Evolutionary conservation across 1,140 invertebrate species (phyloP).

Genomic region (Conus betulinus): DNA sequence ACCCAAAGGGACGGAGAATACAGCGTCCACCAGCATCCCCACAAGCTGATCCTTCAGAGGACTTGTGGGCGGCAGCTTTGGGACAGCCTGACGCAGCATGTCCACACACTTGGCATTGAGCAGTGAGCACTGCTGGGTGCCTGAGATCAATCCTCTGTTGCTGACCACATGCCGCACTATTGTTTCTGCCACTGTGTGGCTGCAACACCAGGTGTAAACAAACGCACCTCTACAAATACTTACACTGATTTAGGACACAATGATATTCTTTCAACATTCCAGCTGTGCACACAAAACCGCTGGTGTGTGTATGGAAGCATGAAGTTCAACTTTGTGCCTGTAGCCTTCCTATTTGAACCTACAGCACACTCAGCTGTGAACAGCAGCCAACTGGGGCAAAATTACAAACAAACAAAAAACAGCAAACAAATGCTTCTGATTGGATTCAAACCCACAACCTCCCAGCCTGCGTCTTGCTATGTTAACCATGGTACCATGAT

Average conservation of each 20-base stretch:
- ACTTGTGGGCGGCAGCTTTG: background rate
- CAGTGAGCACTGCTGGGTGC: background rate
- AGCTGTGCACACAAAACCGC: background rate
- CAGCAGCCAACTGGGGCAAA: too few species aligned
- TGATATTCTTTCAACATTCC: too few species aligned
- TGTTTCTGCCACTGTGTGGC: background rate
- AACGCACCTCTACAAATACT: background rate
- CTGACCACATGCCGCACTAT: background rate
- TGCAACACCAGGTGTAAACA: background rate
- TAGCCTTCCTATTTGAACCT: too few species aligned
- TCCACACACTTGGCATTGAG: conserved; percentile 24
- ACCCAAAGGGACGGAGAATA: background rate
- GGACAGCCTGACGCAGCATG: background rate
- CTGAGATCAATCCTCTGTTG: background rate
- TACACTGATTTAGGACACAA: background rate
- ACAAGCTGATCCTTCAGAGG: background rate
- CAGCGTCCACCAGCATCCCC: background rate
- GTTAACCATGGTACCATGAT: too few species aligned
- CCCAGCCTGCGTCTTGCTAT: too few species aligned
- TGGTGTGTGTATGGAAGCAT: background rate
- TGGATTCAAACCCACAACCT: too few species aligned
- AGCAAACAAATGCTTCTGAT: background rate
- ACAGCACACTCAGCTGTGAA: too few species aligned
- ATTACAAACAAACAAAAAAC: background rate
- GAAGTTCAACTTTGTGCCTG: too few species aligned